A percentile compares a stretch with the other conserved stretches of the same genome.
Conservation (phyloP, 2,797 vertebrate species). For the Ctenosaura bakeri region DNA sequence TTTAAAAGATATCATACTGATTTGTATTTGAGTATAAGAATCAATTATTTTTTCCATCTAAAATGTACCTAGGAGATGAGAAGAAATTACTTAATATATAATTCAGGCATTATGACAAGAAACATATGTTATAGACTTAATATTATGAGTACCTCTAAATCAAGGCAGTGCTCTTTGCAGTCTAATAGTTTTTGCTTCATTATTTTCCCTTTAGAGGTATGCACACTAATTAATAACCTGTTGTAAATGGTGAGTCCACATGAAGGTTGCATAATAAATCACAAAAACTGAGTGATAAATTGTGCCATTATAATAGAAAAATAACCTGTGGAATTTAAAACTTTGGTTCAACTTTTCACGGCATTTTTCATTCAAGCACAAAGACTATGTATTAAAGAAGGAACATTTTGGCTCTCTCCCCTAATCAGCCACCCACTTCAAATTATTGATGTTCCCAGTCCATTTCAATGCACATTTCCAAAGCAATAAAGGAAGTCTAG, state of each 20-base stretch:
- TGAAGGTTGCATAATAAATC: constrained; percentile 39
- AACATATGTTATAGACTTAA: constrained; percentile 30
- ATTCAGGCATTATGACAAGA: constrained; percentile 42
- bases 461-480: constrained; percentile 13
- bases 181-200: constrained; percentile 14
- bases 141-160: constrained; percentile 32
- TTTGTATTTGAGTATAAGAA: constrained; percentile 14
- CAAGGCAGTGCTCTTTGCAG: neutral
- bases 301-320: neutral
- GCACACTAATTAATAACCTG: constrained; percentile 28
- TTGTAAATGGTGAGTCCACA: constrained; percentile 26
- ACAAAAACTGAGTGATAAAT: constrained; percentile 18
- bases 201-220: constrained; percentile 29
- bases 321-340: neutral
- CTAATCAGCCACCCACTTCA: constrained; percentile 8
- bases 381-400: constrained; percentile 20
- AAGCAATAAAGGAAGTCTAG: constrained; percentile 9
- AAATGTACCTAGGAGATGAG: constrained; percentile 13
- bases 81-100: constrained; percentile 45
- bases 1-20: constrained; percentile 4
- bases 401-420: constrained; percentile 6
- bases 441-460: constrained; percentile 18
- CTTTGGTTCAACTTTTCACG: neutral
- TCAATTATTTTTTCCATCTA: constrained; percentile 28
- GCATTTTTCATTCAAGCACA: neutral